Percentiles rank a stretch among this genome's conserved stretches.
phyloP scores from a whole-genome alignment of 53 echinoderm and acorn worm species.

The Holothuria scabra region DNA sequence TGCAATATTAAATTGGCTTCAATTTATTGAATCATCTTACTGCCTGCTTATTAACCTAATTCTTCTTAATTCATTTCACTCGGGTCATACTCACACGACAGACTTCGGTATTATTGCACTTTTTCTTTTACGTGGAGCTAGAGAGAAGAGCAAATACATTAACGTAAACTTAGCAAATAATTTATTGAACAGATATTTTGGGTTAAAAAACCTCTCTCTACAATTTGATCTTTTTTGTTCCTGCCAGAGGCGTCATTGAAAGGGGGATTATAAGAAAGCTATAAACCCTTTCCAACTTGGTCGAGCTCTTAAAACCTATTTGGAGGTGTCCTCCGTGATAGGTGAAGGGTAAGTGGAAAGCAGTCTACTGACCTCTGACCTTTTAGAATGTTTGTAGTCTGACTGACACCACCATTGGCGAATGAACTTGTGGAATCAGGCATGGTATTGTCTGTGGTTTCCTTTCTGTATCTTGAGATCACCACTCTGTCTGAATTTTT shows the following conservation, averaged over 20 bases:
- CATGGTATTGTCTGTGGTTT: conserved; percentile 43
- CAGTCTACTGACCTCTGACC: conserved; percentile 22
- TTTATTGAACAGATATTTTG: too few species aligned
- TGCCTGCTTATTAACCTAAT: conserved; percentile 50
- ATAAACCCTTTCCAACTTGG: conserved; percentile 26
- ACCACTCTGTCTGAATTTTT: conserved; percentile 1
- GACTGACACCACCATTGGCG: conserved; percentile 44
- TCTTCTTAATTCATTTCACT: conserved; percentile 1
- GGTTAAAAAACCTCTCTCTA: not conserved
- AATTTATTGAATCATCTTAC: conserved; percentile 10
- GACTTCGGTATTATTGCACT: conserved; percentile 10
- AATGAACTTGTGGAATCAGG: conserved; percentile 49
- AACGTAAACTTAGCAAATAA: too few species aligned
- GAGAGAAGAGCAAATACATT: too few species aligned
- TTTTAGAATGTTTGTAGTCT: conserved; percentile 51
- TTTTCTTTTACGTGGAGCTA: too few species aligned
- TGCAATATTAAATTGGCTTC: too few species aligned
- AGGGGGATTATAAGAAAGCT: conserved; percentile 39
- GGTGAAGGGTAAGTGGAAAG: conserved; percentile 45
- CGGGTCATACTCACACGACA: conserved; percentile 8
- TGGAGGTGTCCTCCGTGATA: conserved; percentile 32
- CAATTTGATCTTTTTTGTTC: conserved; percentile 43
- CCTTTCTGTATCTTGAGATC: conserved; percentile 48
- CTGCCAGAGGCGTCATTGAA: conserved; percentile 38
- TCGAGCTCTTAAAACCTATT: conserved; percentile 23